Conservation (phyloP, 2,113 vertebrate species). For the Poeciliopsis occidentalis region DNA sequence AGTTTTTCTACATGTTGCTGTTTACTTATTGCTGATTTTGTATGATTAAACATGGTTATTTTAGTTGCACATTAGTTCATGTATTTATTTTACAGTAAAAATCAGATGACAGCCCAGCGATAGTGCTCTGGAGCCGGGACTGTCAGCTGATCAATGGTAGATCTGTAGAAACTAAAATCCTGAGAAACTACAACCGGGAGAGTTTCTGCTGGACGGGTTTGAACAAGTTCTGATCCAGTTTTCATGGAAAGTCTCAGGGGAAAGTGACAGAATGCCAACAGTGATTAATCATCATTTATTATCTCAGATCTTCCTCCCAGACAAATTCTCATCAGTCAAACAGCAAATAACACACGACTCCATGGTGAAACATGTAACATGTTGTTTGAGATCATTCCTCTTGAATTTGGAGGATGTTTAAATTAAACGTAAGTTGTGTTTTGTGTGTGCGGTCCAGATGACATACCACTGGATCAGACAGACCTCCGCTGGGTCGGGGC, state of each 20-base stretch:
- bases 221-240: background rate
- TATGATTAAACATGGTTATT: no score
- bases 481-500: constrained; percentile 95
- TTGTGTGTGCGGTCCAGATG: constrained; percentile 63
- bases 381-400: background rate
- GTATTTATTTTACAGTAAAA: no score
- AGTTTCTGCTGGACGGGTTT: background rate
- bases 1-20: no score
- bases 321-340: no score
- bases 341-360: no score
- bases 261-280: background rate
- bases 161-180: background rate
- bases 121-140: no score
- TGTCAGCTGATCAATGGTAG: no score
- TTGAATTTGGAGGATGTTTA: background rate
- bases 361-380: no score
- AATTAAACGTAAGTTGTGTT: background rate
- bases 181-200: background rate
- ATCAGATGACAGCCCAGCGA: no score
- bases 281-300: background rate
- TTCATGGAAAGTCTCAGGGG: background rate
- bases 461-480: constrained; percentile 69
- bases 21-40: no score
- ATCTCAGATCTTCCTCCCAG: background rate
- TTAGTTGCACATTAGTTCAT: no score